Evolutionary conservation across 2,888 invertebrate genomes (phyloP).

Genomic region (Petrophora chlorosata): DNA sequence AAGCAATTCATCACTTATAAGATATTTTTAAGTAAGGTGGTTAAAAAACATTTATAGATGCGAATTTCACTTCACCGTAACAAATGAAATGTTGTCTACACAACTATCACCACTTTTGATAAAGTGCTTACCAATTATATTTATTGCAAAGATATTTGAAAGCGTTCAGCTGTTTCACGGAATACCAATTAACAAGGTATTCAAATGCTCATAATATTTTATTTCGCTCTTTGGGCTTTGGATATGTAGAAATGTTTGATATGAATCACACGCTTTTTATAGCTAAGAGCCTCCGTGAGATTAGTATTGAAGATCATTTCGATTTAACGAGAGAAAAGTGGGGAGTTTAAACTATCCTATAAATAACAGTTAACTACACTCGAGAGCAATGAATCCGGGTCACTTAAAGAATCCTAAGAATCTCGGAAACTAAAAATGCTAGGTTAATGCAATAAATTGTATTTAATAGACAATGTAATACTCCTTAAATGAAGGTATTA

Average conservation of each 20-base stretch:
- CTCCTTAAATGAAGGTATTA: no score
- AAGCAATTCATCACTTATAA: no score
- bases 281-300: neutral
- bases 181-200: conserved; percentile 11
- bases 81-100: conserved; percentile 22
- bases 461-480: no score
- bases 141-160: conserved; percentile 23
- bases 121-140: conserved; percentile 21
- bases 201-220: conserved; percentile 2
- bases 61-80: conserved; percentile 19
- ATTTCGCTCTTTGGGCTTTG: neutral
- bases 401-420: no score
- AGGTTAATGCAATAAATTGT: no score
- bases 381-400: no score
- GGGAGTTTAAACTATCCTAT: no score
- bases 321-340: no score
- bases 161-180: conserved; percentile 17
- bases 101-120: conserved; percentile 22
- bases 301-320: neutral
- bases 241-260: neutral
- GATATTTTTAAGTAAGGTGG: neutral
- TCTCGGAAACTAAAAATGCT: no score
- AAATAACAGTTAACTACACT: no score
- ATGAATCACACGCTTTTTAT: neutral
- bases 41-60: neutral